These are phyloP conservation scores for Allygus modestus DNA, from an alignment of 2,888 invertebrate genomes.

Conservation along the genomic window DNA sequence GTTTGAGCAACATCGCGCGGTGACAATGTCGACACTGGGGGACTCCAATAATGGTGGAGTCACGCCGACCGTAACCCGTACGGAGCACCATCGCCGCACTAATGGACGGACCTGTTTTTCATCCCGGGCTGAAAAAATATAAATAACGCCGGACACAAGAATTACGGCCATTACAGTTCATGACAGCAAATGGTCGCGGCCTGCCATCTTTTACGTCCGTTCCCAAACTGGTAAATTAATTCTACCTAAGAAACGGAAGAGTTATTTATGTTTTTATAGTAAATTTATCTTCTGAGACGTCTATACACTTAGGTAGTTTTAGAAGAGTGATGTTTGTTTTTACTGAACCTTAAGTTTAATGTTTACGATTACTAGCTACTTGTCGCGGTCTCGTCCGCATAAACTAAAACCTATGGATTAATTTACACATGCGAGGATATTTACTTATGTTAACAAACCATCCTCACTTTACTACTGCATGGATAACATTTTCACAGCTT, in stretches of 20 bases:
- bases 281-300: background rate
- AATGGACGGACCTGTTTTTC: constrained; percentile 32
- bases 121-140: constrained; percentile 16
- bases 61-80: background rate
- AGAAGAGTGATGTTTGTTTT: no score
- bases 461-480: no score
- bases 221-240: constrained; percentile 20
- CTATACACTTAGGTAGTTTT: background rate
- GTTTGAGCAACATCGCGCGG: background rate
- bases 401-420: no score
- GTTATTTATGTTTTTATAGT: background rate
- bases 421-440: no score
- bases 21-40: constrained; percentile 32
- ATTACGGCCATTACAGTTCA: constrained; percentile 31
- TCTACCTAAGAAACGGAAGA: background rate
- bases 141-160: constrained; percentile 35
- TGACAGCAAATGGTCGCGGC: constrained; percentile 16
- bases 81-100: background rate
- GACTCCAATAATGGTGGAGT: background rate
- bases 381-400: no score
- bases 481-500: no score
- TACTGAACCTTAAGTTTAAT: no score
- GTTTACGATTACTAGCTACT: no score
- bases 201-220: constrained; percentile 8
- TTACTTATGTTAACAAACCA: no score